Base-by-base conservation (phyloP, 2,113 vertebrate genomes). In the Xerus inauris region DNA sequence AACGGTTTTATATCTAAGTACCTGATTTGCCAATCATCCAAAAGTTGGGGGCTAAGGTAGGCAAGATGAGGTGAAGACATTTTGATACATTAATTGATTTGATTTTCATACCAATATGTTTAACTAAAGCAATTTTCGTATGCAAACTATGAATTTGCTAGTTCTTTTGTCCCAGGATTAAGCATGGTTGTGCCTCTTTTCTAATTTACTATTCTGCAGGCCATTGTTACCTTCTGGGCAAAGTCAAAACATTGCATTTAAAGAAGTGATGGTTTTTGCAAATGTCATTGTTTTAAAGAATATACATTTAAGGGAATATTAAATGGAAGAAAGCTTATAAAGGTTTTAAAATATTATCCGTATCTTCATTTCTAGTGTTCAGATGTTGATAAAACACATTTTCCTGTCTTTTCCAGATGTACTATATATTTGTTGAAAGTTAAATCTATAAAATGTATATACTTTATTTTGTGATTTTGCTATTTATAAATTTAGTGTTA, bases 381-480 rank as follows among this genome's bases (percentile, higher is more conserved):
- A 95, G 86, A 97, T 97, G 85, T 67, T 98, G 96, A 97, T 98
- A 97, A 92, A 96, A 97, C 95, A 98, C 96, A 86, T 94, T 98
- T 98, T 95, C 88, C 96, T 98, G 88, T 98, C 97, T 98, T 97
- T 98, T 86, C 76, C 98, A 98, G 97, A 96, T 98, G 85, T 94
- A 98, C 97, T 98, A 98, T 98, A 96, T 98, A 98, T 98, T 98
- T 98, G 98, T 99, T 98, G 97, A 98, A 98, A 98, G 97, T 96
- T 97, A 97, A 98, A 97, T 96, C 96, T 97, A 97, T 96, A 98
- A 98, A 98, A 95, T 98, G 98, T 99, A 98, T 98, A 99, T 99
- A 99, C 98, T 98, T 98, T 98, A 98, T 98, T 98, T 98, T 97
- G 94, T 98, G 91, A 98, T 98, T 98, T 99, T 98, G 97, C 97